phyloP scores from a whole-genome alignment of 2,888 invertebrate genomes.

The Ceramica pisi region DNA sequence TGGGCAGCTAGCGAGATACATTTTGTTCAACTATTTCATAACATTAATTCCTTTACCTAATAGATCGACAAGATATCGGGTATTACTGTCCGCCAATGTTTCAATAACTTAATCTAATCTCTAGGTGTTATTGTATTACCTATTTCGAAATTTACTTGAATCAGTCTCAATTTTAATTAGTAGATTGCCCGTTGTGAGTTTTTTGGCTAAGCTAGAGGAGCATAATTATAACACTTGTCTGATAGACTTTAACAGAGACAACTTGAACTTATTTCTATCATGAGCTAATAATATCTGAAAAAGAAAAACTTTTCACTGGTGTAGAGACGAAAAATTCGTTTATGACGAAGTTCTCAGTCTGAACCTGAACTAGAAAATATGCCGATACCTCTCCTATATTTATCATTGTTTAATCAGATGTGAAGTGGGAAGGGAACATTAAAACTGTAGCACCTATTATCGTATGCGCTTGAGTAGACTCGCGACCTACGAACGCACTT shows the following conservation, averaged over 20 bases:
- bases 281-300: background rate
- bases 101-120: background rate
- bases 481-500: constrained; percentile 68
- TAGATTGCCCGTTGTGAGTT: background rate
- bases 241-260: too few species aligned
- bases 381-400: background rate
- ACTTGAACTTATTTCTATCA: background rate
- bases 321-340: too few species aligned
- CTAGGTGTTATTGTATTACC: background rate
- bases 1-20: constrained; percentile 41
- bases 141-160: constrained; percentile 6
- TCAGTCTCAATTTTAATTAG: background rate
- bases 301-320: background rate
- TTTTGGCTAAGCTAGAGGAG: background rate
- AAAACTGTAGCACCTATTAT: constrained; percentile 30
- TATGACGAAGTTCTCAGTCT: background rate
- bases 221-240: too few species aligned
- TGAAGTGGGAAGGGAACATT: constrained; percentile 50
- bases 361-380: constrained; percentile 6
- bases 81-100: constrained; percentile 8
- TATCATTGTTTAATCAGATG: constrained; percentile 62
- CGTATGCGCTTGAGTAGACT: constrained; percentile 69
- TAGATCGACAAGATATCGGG: too few species aligned
- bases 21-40: constrained; percentile 47
- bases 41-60: background rate